Conservation (phyloP, 2,797 vertebrate genomes). For the Enteromius trimaculatus region DNA sequence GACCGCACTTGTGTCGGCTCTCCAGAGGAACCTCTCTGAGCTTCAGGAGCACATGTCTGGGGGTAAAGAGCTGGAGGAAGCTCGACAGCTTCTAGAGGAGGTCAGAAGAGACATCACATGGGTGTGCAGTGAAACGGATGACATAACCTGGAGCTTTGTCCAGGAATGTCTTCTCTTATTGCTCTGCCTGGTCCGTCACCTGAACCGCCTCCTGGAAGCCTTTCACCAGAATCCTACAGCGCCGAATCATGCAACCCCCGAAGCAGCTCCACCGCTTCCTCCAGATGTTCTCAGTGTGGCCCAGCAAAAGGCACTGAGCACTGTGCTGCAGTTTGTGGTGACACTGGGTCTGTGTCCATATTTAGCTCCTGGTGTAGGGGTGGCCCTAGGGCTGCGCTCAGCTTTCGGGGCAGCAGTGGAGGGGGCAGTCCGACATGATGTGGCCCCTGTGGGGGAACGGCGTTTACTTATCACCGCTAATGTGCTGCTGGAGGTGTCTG, state of each 20-base stretch:
- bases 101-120: conserved; percentile 66
- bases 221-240: conserved; percentile 65
- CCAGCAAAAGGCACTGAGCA: conserved; percentile 82
- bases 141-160: conserved; percentile 83
- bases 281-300: conserved; percentile 87
- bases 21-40: conserved; percentile 74
- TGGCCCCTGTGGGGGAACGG: conserved; percentile 45
- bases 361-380: conserved; percentile 83
- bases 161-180: conserved; percentile 84
- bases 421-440: conserved; percentile 61
- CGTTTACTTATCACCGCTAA: conserved; percentile 74
- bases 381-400: conserved; percentile 78
- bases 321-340: conserved; percentile 84
- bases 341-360: conserved; percentile 88
- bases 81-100: conserved; percentile 62
- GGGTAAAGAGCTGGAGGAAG: conserved; percentile 57
- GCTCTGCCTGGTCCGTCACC: conserved; percentile 77
- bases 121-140: conserved; percentile 66
- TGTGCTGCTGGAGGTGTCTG: conserved; percentile 75
- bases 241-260: conserved; percentile 68
- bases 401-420: conserved; percentile 81
- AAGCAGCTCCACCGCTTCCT: conserved; percentile 82
- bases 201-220: conserved; percentile 72
- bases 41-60: conserved; percentile 75
- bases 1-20: conserved; percentile 73